Evolutionary conservation across 2,113 vertebrate genomes (phyloP), one percentile per base, ranked within the genome.

Genomic region (Embiotoca jacksoni): DNA sequence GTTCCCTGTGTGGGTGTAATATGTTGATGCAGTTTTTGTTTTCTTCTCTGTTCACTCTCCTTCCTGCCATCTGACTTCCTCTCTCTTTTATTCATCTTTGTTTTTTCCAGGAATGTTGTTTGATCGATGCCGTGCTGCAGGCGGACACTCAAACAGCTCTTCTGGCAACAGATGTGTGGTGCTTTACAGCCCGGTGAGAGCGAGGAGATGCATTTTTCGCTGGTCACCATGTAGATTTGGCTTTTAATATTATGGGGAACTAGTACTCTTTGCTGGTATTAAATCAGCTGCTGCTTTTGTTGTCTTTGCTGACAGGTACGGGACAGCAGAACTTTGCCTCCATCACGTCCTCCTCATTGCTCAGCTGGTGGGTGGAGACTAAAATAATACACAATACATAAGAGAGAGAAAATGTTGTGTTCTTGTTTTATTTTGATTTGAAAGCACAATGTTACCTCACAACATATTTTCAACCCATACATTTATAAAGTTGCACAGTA

Each of bases 91-190:
- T 44, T 47, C n/a, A 61, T 78, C 54, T 69, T 6, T 8, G 3
- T 1, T 23, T 56, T 8, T 61, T 31, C 68, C 81, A 99, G 98
- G 98, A 99, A 68, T 11, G 3, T 5, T 94, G 94, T 54, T 92
- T 99, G 66, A 72, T 98, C 58, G 80, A 89, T 4, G 94, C 95
- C 3, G 93, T 99, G 10, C 93, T 99, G 39, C 90, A 96, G 85
- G 57, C 94, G 32, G 96, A 95, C 15, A 94, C 93, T 82, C 95
- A 96, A 72, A 95, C 96, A 0, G 94, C 96, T 63, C 76, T 99
- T 5, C 90, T 99, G 31, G 97, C 97, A 32, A 90, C 96, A 89
- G 98, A 99, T 56, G 91, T 94, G 0, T 99, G 98, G 98, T 99
- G 97, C 84, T 99, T 99, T 81, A 93, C 97, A 83, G 96, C 96